Evolutionary conservation across 2,797 vertebrate genomes (phyloP).

Genomic region (Poeciliopsis paucimaculata): DNA sequence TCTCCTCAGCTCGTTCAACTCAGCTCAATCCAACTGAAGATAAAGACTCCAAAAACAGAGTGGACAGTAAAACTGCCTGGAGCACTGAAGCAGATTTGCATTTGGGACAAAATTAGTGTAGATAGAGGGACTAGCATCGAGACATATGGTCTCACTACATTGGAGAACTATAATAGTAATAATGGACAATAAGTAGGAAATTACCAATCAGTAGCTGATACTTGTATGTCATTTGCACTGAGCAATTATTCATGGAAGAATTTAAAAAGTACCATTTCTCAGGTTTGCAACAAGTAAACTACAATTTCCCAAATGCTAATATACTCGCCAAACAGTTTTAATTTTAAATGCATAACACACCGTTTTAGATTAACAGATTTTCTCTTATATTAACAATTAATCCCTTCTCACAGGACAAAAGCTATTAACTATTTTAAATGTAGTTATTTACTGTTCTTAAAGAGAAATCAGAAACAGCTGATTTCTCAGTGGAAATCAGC

Average conservation of each 20-base stretch:
- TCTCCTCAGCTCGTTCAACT: constrained; percentile 58
- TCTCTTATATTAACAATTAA: neutral
- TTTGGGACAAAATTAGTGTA: constrained; percentile 36
- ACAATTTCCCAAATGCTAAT: no score
- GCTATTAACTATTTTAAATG: neutral
- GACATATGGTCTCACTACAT: constrained; percentile 20
- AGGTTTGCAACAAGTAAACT: neutral
- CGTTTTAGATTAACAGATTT: neutral
- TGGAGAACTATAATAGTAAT: constrained; percentile 13
- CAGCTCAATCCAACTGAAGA: constrained; percentile 55
- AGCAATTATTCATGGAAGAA: neutral
- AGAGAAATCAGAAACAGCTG: neutral
- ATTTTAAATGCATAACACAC: neutral
- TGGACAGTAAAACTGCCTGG: constrained; percentile 41
- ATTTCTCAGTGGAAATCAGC: neutral
- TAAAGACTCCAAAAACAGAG: constrained; percentile 46
- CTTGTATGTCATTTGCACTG: constrained; percentile 12
- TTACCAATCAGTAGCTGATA: constrained; percentile 16
- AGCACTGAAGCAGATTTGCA: constrained; percentile 43
- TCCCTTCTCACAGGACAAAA: neutral
- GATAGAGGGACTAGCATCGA: constrained; percentile 26
- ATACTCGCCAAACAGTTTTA: neutral
- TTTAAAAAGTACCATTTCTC: neutral
- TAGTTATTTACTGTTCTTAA: no score
- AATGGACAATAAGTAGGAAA: constrained; percentile 18